A percentile compares a stretch with the other conserved stretches of the same genome.
These are phyloP conservation scores for Monoplex corrugatus DNA, from an alignment of 2,888 invertebrate genomes.

Conservation along the genomic window DNA sequence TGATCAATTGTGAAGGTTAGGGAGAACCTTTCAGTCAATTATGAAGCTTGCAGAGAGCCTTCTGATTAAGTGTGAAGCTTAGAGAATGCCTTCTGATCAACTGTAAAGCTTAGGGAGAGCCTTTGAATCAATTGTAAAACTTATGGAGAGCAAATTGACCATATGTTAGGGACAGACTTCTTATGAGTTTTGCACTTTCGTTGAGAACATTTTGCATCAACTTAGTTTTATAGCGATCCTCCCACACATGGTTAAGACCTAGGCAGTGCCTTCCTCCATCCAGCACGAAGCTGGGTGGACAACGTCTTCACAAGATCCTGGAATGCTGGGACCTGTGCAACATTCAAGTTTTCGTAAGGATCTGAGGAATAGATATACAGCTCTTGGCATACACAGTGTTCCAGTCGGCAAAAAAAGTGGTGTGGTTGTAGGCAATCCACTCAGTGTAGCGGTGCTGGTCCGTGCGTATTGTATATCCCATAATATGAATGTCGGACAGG, in stretches of 20 bases:
- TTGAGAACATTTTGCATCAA: not conserved
- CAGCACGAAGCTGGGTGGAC: conserved; percentile 64
- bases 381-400: conserved; percentile 87
- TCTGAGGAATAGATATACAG: conserved; percentile 90
- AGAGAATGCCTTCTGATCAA: too few species aligned
- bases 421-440: conserved; percentile 89
- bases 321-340: conserved; percentile 82
- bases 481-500: conserved; percentile 89
- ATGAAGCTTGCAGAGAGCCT: too few species aligned
- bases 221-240: not conserved
- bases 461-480: conserved; percentile 93
- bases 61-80: too few species aligned
- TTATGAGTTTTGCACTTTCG: not conserved
- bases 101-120: too few species aligned
- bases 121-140: too few species aligned
- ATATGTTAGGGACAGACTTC: not conserved
- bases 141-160: too few species aligned
- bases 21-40: too few species aligned
- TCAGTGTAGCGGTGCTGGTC: conserved; percentile 89
- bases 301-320: conserved; percentile 59
- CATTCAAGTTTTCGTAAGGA: conserved; percentile 88
- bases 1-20: too few species aligned
- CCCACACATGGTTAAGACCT: not conserved
- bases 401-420: conserved; percentile 87
- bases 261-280: conserved; percentile 67